These are phyloP conservation scores for Plecotus auritus DNA, from an alignment of 2,113 vertebrate genomes.

Conservation along the genomic window DNA sequence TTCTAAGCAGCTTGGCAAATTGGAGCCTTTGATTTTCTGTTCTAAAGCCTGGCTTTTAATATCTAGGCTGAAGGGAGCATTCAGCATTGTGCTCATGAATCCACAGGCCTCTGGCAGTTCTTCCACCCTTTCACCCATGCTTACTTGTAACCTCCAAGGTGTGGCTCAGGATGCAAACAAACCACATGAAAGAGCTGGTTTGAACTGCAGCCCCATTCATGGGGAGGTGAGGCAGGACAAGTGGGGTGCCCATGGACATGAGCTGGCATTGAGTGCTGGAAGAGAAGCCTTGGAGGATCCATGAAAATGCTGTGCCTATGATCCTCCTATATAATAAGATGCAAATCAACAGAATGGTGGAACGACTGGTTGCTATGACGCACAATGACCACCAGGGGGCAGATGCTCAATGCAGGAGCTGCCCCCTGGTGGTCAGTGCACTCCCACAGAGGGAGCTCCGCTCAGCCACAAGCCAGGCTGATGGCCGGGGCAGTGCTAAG, in stretches of 20 bases:
- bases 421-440: too few relatives aligned
- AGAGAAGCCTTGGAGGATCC: neutral
- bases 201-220: neutral
- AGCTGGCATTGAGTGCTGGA: neutral
- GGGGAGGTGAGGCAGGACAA: neutral
- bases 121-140: neutral
- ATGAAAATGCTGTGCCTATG: neutral
- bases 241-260: neutral
- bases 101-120: neutral
- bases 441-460: too few relatives aligned
- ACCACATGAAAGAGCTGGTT: neutral
- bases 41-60: constrained; percentile 43
- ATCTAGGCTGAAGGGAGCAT: constrained; percentile 33
- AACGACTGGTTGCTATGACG: too few relatives aligned
- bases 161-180: neutral
- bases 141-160: neutral
- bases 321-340: neutral
- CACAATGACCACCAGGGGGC: too few relatives aligned
- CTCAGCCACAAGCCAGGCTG: too few relatives aligned
- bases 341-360: too few relatives aligned
- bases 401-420: too few relatives aligned
- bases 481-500: too few relatives aligned
- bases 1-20: constrained; percentile 56
- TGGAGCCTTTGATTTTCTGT: constrained; percentile 25
- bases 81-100: neutral